Conservation (phyloP, 2,113 vertebrate genomes). For the Tetrao urogallus region DNA sequence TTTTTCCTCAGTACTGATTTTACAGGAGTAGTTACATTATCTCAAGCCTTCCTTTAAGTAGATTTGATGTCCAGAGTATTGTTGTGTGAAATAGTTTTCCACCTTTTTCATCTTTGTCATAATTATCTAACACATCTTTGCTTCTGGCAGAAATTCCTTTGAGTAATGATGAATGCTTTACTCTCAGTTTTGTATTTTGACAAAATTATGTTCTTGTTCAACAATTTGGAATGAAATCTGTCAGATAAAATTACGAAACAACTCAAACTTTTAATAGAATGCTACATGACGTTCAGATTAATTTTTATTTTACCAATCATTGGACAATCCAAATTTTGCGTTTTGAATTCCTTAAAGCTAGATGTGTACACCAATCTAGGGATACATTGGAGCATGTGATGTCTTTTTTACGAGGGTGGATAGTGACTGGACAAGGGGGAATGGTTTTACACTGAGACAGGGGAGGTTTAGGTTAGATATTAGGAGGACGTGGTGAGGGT, state of each 20-base stretch:
- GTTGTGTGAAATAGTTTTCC: not conserved
- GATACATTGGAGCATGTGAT: not conserved
- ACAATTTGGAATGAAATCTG: not conserved
- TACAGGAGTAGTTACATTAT: not conserved
- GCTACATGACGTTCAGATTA: not conserved
- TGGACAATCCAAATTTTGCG: not conserved
- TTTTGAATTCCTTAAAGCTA: not conserved
- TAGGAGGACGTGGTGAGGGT: too few species aligned
- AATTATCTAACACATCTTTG: not conserved
- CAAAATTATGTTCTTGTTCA: not conserved
- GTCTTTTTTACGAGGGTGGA: not conserved
- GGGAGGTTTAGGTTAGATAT: too few species aligned
- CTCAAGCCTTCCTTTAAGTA: not conserved
- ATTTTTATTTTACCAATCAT: not conserved
- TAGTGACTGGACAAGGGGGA: too few species aligned
- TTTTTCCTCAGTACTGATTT: not conserved
- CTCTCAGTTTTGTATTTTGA: not conserved
- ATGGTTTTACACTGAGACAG: too few species aligned
- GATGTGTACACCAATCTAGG: not conserved
- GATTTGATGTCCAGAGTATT: not conserved
- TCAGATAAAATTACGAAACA: not conserved
- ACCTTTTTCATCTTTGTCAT: not conserved
- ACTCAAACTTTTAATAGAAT: not conserved
- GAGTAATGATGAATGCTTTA: not conserved
- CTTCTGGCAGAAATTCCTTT: not conserved